Base-by-base conservation (phyloP, 2,797 vertebrate genomes). In the Amblyraja radiata region DNA sequence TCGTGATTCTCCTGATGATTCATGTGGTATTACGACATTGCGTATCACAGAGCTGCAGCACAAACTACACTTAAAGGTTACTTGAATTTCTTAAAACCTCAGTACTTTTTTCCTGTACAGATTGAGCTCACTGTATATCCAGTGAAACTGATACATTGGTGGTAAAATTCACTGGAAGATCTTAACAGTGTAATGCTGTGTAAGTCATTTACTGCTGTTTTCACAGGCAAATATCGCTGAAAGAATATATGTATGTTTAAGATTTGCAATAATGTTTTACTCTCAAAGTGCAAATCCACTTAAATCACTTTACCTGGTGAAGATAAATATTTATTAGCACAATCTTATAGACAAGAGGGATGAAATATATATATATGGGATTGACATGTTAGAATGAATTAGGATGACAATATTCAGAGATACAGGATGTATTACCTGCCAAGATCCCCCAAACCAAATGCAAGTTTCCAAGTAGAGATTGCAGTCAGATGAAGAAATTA, bases 71-170 rank as follows among this genome's bases (percentile, higher is more conserved):
- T 3, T 39, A 36, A 46, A 54, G 71, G 10, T 71, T 36, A 36
- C 88, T 39, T 68, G n/a, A 71, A 16, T 39, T 23, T 7, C 71
- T 39, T 73, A 13, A 73, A 1, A 36, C 0, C 28, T 10, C 8
- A 39, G 63, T 46, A 36, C 13, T 9, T 39, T 32, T 73, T 32
- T 73, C 16, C 11, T 9, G 63, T 73, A 11, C 9, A 1, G 46
- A 90, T 68, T 90, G 32, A 71, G 32, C 65, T 90, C 88, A 63
- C 83, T 73, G 18, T 90, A 39, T 39, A 90, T 39, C 39, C 63
- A 71, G 88, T 36, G 16, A 71, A 90, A 4, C 32, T 39, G 86
- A 58, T 73, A 71, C 18, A 32, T 71, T 36, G 6, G 18, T 46
- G 68, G 88, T 65, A 73, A 21, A 46, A 32, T 73, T 90, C 65